Conservation (phyloP, 2,797 vertebrate genomes). For the Dermochelys coriacea region DNA sequence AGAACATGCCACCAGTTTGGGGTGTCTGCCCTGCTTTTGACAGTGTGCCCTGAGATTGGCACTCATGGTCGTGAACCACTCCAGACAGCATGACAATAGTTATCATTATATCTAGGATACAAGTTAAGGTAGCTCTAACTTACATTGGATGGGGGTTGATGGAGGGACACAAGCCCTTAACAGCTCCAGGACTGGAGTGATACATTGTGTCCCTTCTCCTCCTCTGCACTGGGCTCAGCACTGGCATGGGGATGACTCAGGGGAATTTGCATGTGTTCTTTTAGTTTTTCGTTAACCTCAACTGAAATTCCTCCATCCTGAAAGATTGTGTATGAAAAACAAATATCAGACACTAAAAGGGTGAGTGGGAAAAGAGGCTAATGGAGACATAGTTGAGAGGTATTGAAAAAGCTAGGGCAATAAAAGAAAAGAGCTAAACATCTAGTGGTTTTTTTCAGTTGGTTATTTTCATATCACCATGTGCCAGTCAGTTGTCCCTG, state of each 20-base stretch:
- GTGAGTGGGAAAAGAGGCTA: background rate
- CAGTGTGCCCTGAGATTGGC: background rate
- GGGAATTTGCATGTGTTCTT: background rate
- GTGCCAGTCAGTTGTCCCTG: background rate
- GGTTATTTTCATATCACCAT: background rate
- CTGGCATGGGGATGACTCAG: background rate
- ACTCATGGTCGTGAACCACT: background rate
- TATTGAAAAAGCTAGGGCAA: background rate
- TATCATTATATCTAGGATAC: background rate
- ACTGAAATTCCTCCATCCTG: background rate
- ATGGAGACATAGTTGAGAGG: background rate
- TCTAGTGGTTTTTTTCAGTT: background rate
- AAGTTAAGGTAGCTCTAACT: background rate
- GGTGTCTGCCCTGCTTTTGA: background rate
- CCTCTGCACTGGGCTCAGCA: fast-evolving
- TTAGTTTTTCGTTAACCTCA: background rate
- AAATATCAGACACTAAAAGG: background rate
- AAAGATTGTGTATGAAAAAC: background rate
- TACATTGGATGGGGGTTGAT: fast-evolving
- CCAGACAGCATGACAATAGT: background rate
- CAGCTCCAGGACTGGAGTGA: fast-evolving
- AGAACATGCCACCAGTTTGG: background rate
- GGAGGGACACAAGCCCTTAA: background rate
- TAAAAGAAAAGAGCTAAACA: background rate
- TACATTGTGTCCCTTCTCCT: background rate